Evolutionary conservation across 1,140 invertebrate genomes (phyloP).

Genomic region (Lanistes nyassanus): DNA sequence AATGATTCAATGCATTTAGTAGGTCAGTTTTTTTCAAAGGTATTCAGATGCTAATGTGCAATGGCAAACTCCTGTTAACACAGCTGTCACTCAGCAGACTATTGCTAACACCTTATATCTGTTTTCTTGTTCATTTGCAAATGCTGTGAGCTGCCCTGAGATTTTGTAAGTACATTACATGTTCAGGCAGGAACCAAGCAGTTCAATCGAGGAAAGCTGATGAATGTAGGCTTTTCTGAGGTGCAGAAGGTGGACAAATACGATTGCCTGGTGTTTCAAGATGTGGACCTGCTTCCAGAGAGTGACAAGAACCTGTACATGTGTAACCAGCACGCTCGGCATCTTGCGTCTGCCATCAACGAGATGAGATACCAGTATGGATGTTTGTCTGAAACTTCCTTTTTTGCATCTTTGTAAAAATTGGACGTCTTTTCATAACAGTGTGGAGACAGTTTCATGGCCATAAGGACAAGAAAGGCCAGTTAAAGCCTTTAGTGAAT

Average conservation of each 20-base stretch:
- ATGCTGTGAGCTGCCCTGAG: too few species aligned
- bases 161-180: too few species aligned
- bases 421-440: too few species aligned
- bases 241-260: slow-evolving; percentile 52
- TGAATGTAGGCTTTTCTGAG: slow-evolving; percentile 63
- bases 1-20: too few species aligned
- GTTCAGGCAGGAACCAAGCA: slow-evolving; percentile 50
- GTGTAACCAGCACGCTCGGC: slow-evolving; percentile 59
- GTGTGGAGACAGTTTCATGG: too few species aligned
- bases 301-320: slow-evolving; percentile 62
- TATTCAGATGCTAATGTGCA: background rate
- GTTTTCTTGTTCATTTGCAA: too few species aligned
- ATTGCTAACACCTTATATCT: too few species aligned
- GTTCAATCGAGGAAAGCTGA: slow-evolving; percentile 63
- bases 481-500: too few species aligned
- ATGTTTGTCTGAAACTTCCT: slow-evolving; percentile 6
- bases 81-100: background rate
- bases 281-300: slow-evolving; percentile 63
- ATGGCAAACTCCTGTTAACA: background rate
- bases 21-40: background rate
- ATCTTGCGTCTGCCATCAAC: slow-evolving; percentile 61
- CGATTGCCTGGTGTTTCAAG: slow-evolving; percentile 65
- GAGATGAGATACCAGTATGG: slow-evolving; percentile 65
- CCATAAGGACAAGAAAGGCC: too few species aligned
- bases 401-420: background rate